Base-by-base conservation (phyloP, 2,113 vertebrate species). In the Gymnarchus niloticus region DNA sequence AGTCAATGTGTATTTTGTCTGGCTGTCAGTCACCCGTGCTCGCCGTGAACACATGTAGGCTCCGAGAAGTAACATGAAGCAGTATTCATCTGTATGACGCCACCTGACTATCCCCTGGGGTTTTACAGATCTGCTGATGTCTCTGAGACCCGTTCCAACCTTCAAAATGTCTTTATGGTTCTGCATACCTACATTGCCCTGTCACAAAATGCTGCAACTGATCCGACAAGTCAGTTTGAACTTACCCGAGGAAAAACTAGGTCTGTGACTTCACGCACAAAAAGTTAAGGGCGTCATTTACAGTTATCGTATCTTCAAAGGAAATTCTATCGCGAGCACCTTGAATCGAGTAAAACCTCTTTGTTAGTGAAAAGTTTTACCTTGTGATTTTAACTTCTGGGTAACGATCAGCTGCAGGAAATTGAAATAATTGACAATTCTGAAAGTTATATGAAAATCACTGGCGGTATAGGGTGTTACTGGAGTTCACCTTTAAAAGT, bases 81-180 rank as follows among this genome's bases (percentile, higher is more conserved):
- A 33, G 65, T 73, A 28, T 73, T 73, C 65, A 73, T 41, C 41
- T 73, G 65, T 73, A 73, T 73, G 14, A 28, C 37, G 65, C 19
- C 65, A 73, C 65, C 41, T 19, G 33, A 17, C 3, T 73, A 33
- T 41, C 65, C 65, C 41, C 65, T 6, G 65, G 65, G 28, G 25
- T 73, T 73, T 41, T n/a, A 73, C 65, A 37, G 33, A 73, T 41
- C 12, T 73, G 41, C 28, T 41, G 33, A 73, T 73, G 65, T 33
- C 59, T 65, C n/a, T 65, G 65, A 33, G 65, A 73, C 65, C 61
- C 65, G 33, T 73, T 33, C 65, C 65, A 73, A 73, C 33, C 65
- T 73, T 73, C 33, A 73, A 1, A 73, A 73, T 73, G 65, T 41
- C 65, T 41, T 73, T 41, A 73, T 37, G 65, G 65, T 73, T 73